phyloP scores from a whole-genome alignment of 2,113 vertebrate species.

The Procavia capensis region DNA sequence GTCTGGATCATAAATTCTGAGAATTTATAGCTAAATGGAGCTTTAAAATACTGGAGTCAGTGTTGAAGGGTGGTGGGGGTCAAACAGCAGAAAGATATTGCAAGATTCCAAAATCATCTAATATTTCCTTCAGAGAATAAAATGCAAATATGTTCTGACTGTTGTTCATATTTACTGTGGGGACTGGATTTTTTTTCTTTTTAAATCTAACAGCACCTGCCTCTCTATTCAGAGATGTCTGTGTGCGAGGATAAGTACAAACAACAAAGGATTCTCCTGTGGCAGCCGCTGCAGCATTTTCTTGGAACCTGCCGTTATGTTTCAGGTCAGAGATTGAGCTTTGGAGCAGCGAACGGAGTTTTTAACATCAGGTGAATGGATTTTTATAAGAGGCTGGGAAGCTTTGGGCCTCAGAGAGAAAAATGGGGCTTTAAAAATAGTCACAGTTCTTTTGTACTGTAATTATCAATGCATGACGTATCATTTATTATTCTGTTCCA shows the following conservation, averaged over 20 bases:
- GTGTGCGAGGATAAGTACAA: constrained; percentile 54
- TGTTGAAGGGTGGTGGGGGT: background rate
- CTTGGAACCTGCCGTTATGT: constrained; percentile 71
- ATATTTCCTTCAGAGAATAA: constrained; percentile 52
- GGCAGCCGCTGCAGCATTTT: constrained; percentile 70
- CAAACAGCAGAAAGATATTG: background rate
- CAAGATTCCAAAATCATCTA: constrained; percentile 61
- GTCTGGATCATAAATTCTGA: background rate
- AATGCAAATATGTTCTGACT: constrained; percentile 57
- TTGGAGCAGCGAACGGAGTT: constrained; percentile 48
- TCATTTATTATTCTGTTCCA: constrained; percentile 61
- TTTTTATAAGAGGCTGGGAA: constrained; percentile 73
- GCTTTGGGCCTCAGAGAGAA: constrained; percentile 68
- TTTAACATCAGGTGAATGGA: constrained; percentile 78
- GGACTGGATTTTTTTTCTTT: background rate
- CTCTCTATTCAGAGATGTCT: constrained; percentile 73
- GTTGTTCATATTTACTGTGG: constrained; percentile 43
- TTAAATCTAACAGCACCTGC: constrained; percentile 74
- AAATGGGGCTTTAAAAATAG: constrained; percentile 76
- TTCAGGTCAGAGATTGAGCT: constrained; percentile 73
- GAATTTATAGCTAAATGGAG: constrained; percentile 17
- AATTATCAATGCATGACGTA: constrained; percentile 75
- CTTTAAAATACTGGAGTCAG: constrained; percentile 61
- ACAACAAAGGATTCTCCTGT: constrained; percentile 71
- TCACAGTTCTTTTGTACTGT: constrained; percentile 67